Base-by-base conservation (phyloP, 1,140 invertebrate genomes). In the fruit fly (Drosophila melanogaster) region DNA sequence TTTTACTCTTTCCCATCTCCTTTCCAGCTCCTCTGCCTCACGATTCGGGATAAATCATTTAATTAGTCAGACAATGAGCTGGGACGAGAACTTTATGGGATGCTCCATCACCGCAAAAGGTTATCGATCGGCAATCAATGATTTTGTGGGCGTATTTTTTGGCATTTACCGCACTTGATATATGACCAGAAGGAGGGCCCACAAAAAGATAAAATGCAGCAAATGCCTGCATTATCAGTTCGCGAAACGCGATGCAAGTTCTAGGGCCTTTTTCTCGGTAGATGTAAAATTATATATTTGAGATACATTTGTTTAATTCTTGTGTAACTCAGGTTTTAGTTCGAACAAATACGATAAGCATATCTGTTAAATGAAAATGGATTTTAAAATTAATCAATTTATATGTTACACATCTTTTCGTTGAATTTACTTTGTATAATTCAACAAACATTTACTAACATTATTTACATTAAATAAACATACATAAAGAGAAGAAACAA, bases 11-110 rank as follows among this genome's bases (percentile, higher is more conserved):
- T 80, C 70, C 46, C 66, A 40, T 61, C 30, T 10, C 41, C 14
- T 30, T 64, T 79, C 73, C 49, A 30, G 46, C 79, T 15, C 40
- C 40, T 15, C 40, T 15, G 41, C 41, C 41, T 89, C 84, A 89
- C 84, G 84, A 89, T 89, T 89, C 85, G 73, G 79, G 72, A 89
- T 89, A 89, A 89, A 89, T 89, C 84, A 89, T 89, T 89, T 89
- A 89, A 89, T 89, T 89, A 89, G 84, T 78, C 79, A 80, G 79
- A 84, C 84, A 89, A 89, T 89, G 77, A 87, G 84, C 79, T 56
- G 43, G 59, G 38, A 56, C 19, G 50, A 74, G 33, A 55, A 35
- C 50, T 69, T 57, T 70, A 40, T 77, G 66, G 57, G 66, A 33
- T 62, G 50, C 79, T 70, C 64, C 67, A 71, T 71, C 67, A 70